phyloP scores from a whole-genome alignment of 2,888 invertebrate species.

The Volucella bombylans region DNA sequence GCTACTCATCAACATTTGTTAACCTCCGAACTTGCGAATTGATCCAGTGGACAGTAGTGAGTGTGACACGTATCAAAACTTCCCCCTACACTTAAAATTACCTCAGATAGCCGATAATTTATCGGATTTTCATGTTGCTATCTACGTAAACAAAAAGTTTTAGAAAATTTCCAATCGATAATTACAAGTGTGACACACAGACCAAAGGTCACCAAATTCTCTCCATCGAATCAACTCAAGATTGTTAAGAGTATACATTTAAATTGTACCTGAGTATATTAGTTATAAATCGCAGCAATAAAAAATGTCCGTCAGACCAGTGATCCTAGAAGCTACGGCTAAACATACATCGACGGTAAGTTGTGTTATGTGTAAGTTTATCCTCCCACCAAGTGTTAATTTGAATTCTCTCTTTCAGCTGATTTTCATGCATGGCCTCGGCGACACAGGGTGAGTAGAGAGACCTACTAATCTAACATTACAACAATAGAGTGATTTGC shows the following conservation, averaged over 20 bases:
- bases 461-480: constrained; percentile 8
- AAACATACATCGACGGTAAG: constrained; percentile 94
- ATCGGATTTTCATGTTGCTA: constrained; percentile 1
- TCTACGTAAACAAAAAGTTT: constrained; percentile 19
- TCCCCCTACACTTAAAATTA: background rate
- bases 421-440: constrained; percentile 97
- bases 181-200: constrained; percentile 1
- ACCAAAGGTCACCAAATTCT: constrained; percentile 1
- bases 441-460: constrained; percentile 94
- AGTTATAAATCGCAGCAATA: background rate
- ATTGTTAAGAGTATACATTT: constrained; percentile 2
- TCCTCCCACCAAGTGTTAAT: background rate
- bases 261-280: constrained; percentile 37
- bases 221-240: background rate
- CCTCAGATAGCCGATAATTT: background rate
- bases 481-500: constrained; percentile 1
- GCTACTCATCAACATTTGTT: background rate
- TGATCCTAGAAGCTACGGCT: constrained; percentile 91
- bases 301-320: constrained; percentile 85
- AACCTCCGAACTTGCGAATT: background rate
- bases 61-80: constrained; percentile 39
- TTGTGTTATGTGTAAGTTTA: constrained; percentile 69
- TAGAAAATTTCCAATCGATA: constrained; percentile 46
- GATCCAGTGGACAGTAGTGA: background rate
- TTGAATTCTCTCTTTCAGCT: constrained; percentile 86